Evolutionary conservation across 2,888 invertebrate species (phyloP).

Genomic region (Tupiocoris notatus): DNA sequence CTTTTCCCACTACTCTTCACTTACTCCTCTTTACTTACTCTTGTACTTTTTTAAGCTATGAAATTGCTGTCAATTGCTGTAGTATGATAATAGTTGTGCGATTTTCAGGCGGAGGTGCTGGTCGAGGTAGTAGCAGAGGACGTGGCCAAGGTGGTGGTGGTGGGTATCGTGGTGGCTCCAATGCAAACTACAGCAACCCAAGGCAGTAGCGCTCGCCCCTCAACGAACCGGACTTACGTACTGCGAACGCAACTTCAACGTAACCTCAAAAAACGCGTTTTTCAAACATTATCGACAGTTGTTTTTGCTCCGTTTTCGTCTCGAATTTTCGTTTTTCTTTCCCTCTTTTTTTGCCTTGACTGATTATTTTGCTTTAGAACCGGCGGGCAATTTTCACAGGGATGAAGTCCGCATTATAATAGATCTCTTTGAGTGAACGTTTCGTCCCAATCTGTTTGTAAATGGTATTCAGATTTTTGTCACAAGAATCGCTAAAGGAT

Average conservation of each 20-base stretch:
- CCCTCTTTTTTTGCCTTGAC: neutral
- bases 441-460: too few species aligned
- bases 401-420: neutral
- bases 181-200: constrained; percentile 1
- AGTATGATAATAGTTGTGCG: too few species aligned
- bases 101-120: constrained; percentile 39
- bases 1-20: too few species aligned
- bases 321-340: neutral
- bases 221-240: neutral
- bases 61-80: too few species aligned
- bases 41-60: too few species aligned
- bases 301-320: neutral
- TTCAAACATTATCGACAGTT: neutral
- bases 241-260: neutral
- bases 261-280: neutral
- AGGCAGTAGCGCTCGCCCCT: constrained; percentile 1
- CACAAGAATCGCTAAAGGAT: constrained; percentile 5
- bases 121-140: constrained; percentile 52
- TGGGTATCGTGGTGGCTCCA: constrained; percentile 13
- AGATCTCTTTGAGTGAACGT: neutral
- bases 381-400: neutral
- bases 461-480: too few species aligned
- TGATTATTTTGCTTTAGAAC: too few species aligned
- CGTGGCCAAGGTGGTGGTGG: constrained; percentile 48
- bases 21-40: too few species aligned